Evolutionary conservation across 2,888 invertebrate species (phyloP).

Genomic region (Escarpia spicata): DNA sequence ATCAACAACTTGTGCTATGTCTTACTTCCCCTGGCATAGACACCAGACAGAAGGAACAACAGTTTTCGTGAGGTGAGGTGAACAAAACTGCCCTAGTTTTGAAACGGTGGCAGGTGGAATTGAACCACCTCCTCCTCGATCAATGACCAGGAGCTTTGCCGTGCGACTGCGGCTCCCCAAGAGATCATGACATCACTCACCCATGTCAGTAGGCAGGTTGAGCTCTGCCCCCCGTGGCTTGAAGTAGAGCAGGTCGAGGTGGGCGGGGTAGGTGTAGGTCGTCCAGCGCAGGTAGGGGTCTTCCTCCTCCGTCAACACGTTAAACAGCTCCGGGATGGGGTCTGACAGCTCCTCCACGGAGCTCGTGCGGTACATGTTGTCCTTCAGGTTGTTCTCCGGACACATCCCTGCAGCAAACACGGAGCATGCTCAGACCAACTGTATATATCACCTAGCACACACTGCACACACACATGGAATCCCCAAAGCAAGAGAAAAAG

Average conservation of each 20-base stretch:
- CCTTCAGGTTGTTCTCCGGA: conserved; percentile 83
- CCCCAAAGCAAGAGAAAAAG: too few relatives aligned
- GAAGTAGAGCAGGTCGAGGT: conserved; percentile 72
- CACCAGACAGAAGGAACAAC: too few relatives aligned
- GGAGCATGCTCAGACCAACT: background rate
- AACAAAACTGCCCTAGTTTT: too few relatives aligned
- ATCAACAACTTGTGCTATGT: too few relatives aligned
- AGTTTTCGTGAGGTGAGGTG: too few relatives aligned
- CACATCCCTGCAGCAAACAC: conserved; percentile 79
- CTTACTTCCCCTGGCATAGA: too few relatives aligned
- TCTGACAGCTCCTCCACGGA: conserved; percentile 86
- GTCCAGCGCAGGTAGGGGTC: conserved; percentile 82
- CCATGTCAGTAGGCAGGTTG: background rate
- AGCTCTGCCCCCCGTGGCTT: conserved; percentile 31
- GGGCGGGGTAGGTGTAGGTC: conserved; percentile 78
- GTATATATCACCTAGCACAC: too few relatives aligned
- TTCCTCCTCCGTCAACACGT: conserved; percentile 81
- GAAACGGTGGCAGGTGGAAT: too few relatives aligned
- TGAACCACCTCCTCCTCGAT: too few relatives aligned
- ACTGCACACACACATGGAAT: too few relatives aligned
- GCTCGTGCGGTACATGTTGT: conserved; percentile 80
- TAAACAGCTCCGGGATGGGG: conserved; percentile 84
- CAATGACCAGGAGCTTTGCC: too few relatives aligned
- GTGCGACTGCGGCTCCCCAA: background rate
- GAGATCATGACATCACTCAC: background rate